A percentile compares a stretch with the other conserved stretches of the same genome.
Conservation (phyloP, 2,797 vertebrate species). For the Esox masquinongy region DNA sequence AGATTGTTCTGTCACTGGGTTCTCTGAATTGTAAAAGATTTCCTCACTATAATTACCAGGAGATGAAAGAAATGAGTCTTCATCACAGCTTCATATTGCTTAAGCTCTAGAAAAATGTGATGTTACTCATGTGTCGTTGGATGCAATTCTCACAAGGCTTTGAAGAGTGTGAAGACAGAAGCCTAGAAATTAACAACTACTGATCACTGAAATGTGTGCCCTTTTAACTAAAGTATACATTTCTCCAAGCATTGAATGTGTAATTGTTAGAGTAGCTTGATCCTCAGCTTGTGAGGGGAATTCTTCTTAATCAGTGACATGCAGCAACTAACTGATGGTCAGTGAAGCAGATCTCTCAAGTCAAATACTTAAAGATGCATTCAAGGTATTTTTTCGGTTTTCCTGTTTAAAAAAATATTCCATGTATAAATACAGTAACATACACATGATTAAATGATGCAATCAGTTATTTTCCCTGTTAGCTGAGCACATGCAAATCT, state of each 20-base stretch:
- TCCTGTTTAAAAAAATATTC: too few species aligned
- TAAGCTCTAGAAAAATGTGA: slow-evolving; percentile 1
- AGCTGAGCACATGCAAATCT: too few species aligned
- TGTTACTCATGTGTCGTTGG: slow-evolving; percentile 23
- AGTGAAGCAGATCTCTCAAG: neutral
- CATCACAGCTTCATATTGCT: slow-evolving; percentile 21
- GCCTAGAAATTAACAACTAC: neutral
- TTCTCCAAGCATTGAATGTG: neutral
- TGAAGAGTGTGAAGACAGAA: slow-evolving; percentile 8
- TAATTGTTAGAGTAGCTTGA: neutral
- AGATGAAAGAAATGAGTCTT: slow-evolving; percentile 25
- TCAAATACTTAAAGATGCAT: neutral
- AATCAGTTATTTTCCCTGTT: too few species aligned
- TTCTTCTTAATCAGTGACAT: neutral
- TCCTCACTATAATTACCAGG: slow-evolving; percentile 28
- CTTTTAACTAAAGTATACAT: neutral
- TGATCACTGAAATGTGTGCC: neutral
- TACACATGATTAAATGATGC: too few species aligned
- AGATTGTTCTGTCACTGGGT: slow-evolving; percentile 17
- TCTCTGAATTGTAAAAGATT: slow-evolving; percentile 29
- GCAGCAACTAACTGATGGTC: neutral
- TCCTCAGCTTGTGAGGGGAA: slow-evolving; percentile 1
- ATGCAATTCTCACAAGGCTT: slow-evolving; percentile 19
- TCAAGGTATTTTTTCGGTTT: neutral
- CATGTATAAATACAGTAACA: too few species aligned